phyloP scores from a whole-genome alignment of 2,113 vertebrate genomes.

The Oceanites oceanicus region DNA sequence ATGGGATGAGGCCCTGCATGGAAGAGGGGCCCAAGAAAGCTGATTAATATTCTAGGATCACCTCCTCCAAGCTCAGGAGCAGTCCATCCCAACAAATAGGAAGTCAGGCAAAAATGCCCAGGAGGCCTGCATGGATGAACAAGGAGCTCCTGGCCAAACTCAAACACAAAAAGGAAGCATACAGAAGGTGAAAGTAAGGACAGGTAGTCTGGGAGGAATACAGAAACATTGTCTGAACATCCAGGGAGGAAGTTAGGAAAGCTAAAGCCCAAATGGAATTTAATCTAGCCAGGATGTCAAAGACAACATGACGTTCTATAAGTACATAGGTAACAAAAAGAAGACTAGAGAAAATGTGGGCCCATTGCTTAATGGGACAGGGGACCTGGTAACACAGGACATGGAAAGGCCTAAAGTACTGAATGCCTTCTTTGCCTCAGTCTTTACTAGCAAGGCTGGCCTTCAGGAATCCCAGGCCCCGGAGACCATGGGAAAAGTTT shows the following conservation, averaged over 20 bases:
- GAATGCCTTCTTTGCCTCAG: not conserved
- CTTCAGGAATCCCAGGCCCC: not conserved
- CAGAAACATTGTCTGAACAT: not conserved
- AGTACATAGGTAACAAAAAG: not conserved
- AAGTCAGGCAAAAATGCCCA: not conserved
- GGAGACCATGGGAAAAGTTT: not conserved
- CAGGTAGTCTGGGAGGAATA: not conserved
- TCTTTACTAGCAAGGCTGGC: not conserved
- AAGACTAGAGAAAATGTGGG: not conserved
- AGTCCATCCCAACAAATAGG: not conserved
- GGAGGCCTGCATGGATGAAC: not conserved
- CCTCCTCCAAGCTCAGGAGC: not conserved
- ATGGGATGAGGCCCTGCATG: not conserved
- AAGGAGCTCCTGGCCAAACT: not conserved
- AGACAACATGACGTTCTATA: not conserved
- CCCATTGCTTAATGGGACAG: not conserved
- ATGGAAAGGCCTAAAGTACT: not conserved
- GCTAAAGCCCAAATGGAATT: not conserved
- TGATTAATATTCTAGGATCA: not conserved
- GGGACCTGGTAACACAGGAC: not conserved
- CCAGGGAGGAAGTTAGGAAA: not conserved
- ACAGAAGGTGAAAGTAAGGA: not conserved
- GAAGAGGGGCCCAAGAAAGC: not conserved
- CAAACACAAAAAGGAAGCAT: not conserved
- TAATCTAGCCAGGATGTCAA: not conserved